Percentiles rank a stretch among this genome's conserved stretches.
Evolutionary conservation across 2,113 vertebrate genomes (phyloP).

Genomic region (Tonatia bakeri): DNA sequence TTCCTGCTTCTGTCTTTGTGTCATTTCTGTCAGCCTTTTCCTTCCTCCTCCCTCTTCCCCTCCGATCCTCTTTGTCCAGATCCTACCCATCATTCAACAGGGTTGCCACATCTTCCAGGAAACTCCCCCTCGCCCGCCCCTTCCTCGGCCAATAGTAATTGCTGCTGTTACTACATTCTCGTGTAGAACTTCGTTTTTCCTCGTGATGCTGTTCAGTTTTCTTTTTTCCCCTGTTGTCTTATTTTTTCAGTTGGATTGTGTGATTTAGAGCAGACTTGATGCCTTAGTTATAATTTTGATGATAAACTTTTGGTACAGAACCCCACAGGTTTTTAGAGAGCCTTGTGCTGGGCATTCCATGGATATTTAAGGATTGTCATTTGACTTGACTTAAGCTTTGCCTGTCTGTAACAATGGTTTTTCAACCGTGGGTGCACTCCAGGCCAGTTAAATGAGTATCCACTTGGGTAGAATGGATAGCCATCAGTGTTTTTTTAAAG

Average conservation of each 20-base stretch:
- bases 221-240: neutral
- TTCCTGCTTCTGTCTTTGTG: neutral
- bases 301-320: neutral
- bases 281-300: conserved; percentile 1
- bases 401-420: neutral
- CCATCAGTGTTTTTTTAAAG: neutral
- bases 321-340: neutral
- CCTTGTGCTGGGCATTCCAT: neutral
- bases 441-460: neutral
- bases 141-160: neutral
- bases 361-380: neutral
- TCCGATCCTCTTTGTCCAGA: conserved; percentile 17
- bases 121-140: neutral
- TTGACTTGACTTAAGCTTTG: neutral
- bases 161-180: neutral
- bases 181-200: conserved; percentile 4
- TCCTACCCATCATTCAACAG: neutral
- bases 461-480: neutral
- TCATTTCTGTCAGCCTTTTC: neutral
- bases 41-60: neutral
- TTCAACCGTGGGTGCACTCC: neutral
- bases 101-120: neutral
- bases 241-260: neutral
- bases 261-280: neutral
- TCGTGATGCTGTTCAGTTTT: neutral